phyloP scores from a whole-genome alignment of 2,888 invertebrate species.

The Criorhina ranunculi region DNA sequence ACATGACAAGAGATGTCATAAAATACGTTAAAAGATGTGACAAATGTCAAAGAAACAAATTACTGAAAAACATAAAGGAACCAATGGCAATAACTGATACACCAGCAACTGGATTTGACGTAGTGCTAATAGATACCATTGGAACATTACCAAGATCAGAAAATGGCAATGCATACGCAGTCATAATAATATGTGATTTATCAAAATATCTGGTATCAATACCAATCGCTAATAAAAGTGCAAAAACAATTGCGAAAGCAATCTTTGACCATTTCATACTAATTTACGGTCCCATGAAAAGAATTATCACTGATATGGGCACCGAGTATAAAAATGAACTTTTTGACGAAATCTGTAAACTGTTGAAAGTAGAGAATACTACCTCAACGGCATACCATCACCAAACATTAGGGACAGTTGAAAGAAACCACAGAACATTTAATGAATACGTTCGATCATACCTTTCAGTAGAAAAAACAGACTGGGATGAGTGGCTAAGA shows the following conservation, averaged over 20 bases:
- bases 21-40: too few species aligned
- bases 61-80: slow-evolving; percentile 5
- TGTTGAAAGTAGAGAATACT: too few species aligned
- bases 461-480: neutral
- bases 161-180: slow-evolving; percentile 42
- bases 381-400: slow-evolving; percentile 51
- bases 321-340: slow-evolving; percentile 4
- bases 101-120: slow-evolving; percentile 38
- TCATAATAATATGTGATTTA: slow-evolving; percentile 49
- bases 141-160: slow-evolving; percentile 41
- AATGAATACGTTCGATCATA: slow-evolving; percentile 39
- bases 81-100: slow-evolving; percentile 14
- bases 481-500: slow-evolving; percentile 35
- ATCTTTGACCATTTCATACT: slow-evolving; percentile 49
- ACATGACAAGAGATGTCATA: neutral
- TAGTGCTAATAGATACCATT: slow-evolving; percentile 46
- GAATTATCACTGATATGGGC: slow-evolving; percentile 16
- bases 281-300: slow-evolving; percentile 20
- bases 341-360: slow-evolving; percentile 10
- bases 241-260: too few species aligned
- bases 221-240: slow-evolving; percentile 32
- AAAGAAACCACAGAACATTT: slow-evolving; percentile 57
- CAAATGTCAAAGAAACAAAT: slow-evolving; percentile 11
- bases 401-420: slow-evolving; percentile 49
- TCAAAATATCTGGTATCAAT: slow-evolving; percentile 37